phyloP scores from a whole-genome alignment of 2,888 invertebrate species.

The Pheosia gnoma region DNA sequence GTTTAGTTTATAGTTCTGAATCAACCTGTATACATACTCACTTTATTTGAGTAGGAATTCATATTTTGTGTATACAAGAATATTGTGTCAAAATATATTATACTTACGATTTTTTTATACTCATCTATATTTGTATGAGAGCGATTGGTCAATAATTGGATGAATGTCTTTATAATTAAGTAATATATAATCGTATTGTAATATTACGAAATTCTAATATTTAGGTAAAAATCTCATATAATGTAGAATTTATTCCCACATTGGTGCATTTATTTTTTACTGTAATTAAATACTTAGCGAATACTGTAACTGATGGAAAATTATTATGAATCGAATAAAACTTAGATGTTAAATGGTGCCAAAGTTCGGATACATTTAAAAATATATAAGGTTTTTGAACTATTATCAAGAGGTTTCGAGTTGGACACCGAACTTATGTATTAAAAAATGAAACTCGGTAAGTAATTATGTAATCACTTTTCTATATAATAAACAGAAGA shows the following conservation, averaged over 20 bases:
- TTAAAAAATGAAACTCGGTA: not conserved
- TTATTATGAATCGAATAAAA: constrained; percentile 33
- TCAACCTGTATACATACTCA: no score
- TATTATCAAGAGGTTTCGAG: not conserved
- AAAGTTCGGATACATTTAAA: constrained; percentile 56
- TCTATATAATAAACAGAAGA: constrained; percentile 57
- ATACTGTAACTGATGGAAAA: constrained; percentile 28
- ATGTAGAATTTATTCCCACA: constrained; percentile 45
- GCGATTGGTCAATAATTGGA: constrained; percentile 41
- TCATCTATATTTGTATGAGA: constrained; percentile 31
- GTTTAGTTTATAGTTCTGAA: no score
- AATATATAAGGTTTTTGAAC: not conserved
- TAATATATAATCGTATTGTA: constrained; percentile 29
- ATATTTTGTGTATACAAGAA: no score
- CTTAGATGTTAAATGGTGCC: constrained; percentile 68
- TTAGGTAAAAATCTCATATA: constrained; percentile 32
- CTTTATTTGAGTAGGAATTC: no score
- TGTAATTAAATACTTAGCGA: constrained; percentile 18
- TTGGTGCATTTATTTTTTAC: constrained; percentile 65
- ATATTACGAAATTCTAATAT: constrained; percentile 38
- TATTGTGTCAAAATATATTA: constrained; percentile 22
- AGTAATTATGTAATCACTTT: constrained; percentile 56
- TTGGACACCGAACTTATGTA: not conserved
- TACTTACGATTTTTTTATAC: constrained; percentile 26
- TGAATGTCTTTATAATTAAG: constrained; percentile 35